A percentile compares a stretch with the other conserved stretches of the same genome.
phyloP scores from a whole-genome alignment of 1,140 invertebrate genomes.

The Diorhabda sublineata region DNA sequence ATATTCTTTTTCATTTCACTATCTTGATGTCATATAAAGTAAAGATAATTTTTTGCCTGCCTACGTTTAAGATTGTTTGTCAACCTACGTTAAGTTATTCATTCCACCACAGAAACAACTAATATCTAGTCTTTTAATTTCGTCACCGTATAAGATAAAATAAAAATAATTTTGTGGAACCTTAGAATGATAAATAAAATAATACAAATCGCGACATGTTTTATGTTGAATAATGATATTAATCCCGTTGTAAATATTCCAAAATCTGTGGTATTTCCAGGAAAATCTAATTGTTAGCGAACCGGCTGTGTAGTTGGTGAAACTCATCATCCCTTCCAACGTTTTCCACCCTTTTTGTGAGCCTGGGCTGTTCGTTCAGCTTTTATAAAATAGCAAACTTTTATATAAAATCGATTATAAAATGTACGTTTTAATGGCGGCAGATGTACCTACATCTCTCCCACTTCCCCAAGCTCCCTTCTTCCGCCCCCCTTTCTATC shows the following conservation, averaged over 20 bases:
- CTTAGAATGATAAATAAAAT: no score
- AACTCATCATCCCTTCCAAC: constrained; percentile 32
- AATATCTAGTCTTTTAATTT: no score
- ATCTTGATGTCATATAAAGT: no score
- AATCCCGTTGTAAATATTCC: constrained; percentile 9
- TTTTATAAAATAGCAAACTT: constrained; percentile 31
- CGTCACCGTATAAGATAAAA: no score
- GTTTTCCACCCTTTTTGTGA: constrained; percentile 31
- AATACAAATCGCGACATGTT: no score
- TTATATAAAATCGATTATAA: constrained; percentile 37
- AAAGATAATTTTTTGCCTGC: no score
- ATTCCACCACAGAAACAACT: no score
- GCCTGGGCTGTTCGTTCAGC: constrained; percentile 19
- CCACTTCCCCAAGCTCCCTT: background rate
- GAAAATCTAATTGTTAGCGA: constrained; percentile 21
- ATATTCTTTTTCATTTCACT: no score
- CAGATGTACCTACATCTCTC: constrained; percentile 18
- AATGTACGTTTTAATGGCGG: constrained; percentile 33
- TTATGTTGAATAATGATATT: background rate
- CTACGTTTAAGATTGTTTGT: no score
- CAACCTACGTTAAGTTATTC: no score
- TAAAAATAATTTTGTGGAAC: no score
- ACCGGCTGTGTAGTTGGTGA: constrained; percentile 25
- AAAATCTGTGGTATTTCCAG: constrained; percentile 11
- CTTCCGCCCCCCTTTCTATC: constrained; percentile 22